phyloP scores from a whole-genome alignment of 2,797 vertebrate genomes.

The Labeo calbasu region DNA sequence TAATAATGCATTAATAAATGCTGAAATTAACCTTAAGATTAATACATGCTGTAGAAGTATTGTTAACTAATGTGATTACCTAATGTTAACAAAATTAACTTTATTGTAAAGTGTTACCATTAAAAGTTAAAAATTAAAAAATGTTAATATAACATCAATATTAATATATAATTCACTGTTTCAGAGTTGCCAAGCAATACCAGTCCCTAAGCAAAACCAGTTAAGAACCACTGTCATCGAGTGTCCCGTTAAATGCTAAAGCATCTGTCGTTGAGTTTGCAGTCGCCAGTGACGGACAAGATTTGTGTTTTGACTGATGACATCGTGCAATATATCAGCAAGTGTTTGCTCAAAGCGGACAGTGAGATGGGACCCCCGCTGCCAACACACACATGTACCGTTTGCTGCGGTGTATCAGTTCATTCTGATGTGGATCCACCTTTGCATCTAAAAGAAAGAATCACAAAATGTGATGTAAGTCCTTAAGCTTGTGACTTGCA shows the following conservation, averaged over 20 bases:
- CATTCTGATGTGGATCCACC: conserved; percentile 24
- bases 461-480: conserved; percentile 20
- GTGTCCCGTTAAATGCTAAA: conserved; percentile 22
- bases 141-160: neutral
- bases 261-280: conserved; percentile 9
- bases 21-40: no score
- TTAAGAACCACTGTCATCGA: neutral
- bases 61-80: no score
- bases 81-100: no score
- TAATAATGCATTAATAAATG: no score
- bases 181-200: neutral
- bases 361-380: conserved; percentile 51
- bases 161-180: neutral
- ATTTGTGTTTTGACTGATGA: conserved; percentile 57
- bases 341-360: conserved; percentile 44
- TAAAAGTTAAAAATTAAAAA: neutral
- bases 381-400: conserved; percentile 7
- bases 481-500: conserved; percentile 20
- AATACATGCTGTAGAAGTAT: no score
- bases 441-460: conserved; percentile 19
- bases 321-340: conserved; percentile 50
- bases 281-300: conserved; percentile 49
- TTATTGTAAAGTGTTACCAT: no score
- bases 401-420: conserved; percentile 14
- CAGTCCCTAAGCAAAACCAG: neutral